Conservation (phyloP, 2,113 vertebrate genomes). For the Gnathonemus echidnorhynchus region DNA sequence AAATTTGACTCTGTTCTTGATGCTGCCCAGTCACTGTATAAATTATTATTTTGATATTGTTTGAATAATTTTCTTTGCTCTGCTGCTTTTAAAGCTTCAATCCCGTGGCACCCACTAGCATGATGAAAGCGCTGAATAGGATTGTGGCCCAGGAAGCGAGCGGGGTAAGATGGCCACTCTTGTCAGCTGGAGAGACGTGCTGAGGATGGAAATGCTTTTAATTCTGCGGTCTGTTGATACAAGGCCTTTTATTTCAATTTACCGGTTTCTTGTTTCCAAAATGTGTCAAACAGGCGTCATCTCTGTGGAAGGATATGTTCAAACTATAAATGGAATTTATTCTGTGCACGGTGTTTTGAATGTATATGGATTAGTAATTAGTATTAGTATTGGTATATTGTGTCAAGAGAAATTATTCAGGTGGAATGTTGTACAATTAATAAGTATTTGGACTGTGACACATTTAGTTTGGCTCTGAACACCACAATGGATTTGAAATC, state of each 20-base stretch:
- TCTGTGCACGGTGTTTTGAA: background rate
- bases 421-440: background rate
- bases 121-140: slow-evolving; percentile 81
- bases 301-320: background rate
- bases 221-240: background rate
- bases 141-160: slow-evolving; percentile 69
- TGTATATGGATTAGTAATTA: background rate
- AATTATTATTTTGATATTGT: background rate
- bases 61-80: slow-evolving; percentile 15
- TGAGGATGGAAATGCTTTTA: background rate
- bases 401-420: background rate
- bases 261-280: background rate
- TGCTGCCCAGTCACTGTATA: background rate
- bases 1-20: background rate
- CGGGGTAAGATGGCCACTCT: slow-evolving; percentile 58
- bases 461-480: background rate
- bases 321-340: background rate
- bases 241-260: background rate
- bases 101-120: slow-evolving; percentile 83
- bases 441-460: background rate
- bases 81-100: slow-evolving; percentile 75
- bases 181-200: background rate
- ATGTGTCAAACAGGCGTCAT: background rate
- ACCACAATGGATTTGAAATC: background rate
- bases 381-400: background rate